Base-by-base conservation (phyloP, 1,140 invertebrate genomes). In the Archegozetes longisetosus region DNA sequence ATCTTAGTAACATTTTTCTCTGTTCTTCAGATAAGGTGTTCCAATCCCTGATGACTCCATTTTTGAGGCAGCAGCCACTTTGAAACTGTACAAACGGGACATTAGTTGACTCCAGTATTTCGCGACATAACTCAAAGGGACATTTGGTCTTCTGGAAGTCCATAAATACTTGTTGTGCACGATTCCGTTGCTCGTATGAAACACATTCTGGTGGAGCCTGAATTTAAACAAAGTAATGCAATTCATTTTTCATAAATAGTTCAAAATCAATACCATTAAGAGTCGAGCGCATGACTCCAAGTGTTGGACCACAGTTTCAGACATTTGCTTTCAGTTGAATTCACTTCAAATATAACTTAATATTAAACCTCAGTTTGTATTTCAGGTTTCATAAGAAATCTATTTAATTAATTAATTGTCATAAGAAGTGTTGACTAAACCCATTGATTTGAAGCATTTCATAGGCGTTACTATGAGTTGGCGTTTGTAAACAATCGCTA, bases 21-120 rank as follows among this genome's bases (percentile, higher is more conserved):
- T 62, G 22, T 9, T 62, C 53, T 2, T 29, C 9, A 20, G 14
- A n/a, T 23, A 62, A 50, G 13, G 23, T 26, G 2, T 14, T 12
- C 88, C 88, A 91, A 76, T 91, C 86, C 70, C 83, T 76, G 53
- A 91, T 82, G 6, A 92, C 70, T 26, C 84, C 83, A 65, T 82
- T 79, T 72, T 88, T 89, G 58, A 94, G 73, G n/a, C 89, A 77
- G 58, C 82, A 81, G 4, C 83, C 85, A 62, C 85, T 80, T 75
- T 92, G 88, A 75, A 90, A 92, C 52, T 89, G 70, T 4, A 92
- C 84, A 77, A 86, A 88, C 67, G 87, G 85, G 61, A 82, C 79
- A 56, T 78, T 75, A 61, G 81, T 83, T 46, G 79, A 82, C 73
- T 66, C 60, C 22, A 91, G 74, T 67, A 91, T 85, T 68, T 84